phyloP scores from a whole-genome alignment of 2,113 vertebrate species.

The Brachyhypopomus occidentalis region DNA sequence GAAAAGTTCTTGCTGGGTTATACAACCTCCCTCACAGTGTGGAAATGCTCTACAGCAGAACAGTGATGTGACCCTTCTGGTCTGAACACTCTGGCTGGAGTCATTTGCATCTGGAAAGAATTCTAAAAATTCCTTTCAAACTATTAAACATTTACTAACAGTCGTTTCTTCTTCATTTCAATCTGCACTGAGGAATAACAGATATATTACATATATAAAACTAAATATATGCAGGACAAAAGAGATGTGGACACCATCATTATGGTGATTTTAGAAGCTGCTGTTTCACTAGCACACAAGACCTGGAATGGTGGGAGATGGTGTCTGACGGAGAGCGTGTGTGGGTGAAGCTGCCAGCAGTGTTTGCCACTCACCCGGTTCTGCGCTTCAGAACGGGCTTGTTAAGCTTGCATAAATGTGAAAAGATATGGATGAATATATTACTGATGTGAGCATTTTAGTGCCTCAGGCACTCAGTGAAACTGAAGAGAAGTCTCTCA shows the following conservation, averaged over 20 bases:
- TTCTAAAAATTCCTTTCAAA: not conserved
- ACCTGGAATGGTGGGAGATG: conserved; percentile 59
- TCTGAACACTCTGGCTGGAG: too few relatives aligned
- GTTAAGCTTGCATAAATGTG: conserved; percentile 87
- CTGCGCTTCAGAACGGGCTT: conserved; percentile 91
- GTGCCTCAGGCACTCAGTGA: conserved; percentile 57
- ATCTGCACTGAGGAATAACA: not conserved
- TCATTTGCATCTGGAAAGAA: too few relatives aligned
- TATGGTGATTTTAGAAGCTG: conserved; percentile 26
- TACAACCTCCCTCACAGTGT: too few relatives aligned
- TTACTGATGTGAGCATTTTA: conserved; percentile 79
- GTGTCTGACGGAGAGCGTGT: conserved; percentile 92
- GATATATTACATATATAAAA: too few relatives aligned
- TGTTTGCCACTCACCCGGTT: conserved; percentile 80
- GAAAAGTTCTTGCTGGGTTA: too few relatives aligned
- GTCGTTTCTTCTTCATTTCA: not conserved
- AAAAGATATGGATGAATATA: conserved; percentile 85
- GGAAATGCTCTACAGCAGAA: too few relatives aligned
- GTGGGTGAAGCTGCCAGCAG: conserved; percentile 82
- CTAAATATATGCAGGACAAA: too few relatives aligned
- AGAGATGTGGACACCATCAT: not conserved
- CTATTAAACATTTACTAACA: not conserved
- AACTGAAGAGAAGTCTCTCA: conserved; percentile 16
- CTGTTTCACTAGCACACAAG: conserved; percentile 21
- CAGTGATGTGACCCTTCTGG: too few relatives aligned